Conservation (phyloP, 2,888 invertebrate genomes). For the Erannis defoliaria region DNA sequence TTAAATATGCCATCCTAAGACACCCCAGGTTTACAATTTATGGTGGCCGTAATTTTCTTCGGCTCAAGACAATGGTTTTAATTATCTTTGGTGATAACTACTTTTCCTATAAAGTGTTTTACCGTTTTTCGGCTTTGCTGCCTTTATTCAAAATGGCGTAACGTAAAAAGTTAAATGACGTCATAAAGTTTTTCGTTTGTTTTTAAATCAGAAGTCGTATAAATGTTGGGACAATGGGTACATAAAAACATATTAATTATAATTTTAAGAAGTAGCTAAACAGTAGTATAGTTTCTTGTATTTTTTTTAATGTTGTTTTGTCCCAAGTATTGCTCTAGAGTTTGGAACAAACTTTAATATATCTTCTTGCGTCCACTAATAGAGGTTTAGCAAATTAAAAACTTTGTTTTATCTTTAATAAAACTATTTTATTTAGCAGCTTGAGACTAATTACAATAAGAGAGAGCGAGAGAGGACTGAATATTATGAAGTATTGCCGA, state of each 20-base stretch:
- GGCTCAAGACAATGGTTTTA: conserved; percentile 80
- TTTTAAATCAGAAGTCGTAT: conserved; percentile 41
- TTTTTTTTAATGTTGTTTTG: too few species aligned
- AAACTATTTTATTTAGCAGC: too few species aligned
- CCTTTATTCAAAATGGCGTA: conserved; percentile 58
- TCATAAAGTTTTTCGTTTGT: conserved; percentile 40
- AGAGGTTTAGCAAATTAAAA: too few species aligned
- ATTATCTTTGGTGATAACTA: conserved; percentile 81
- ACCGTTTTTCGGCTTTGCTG: conserved; percentile 62
- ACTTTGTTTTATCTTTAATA: too few species aligned
- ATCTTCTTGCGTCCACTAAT: too few species aligned
- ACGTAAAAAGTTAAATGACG: conserved; percentile 46
- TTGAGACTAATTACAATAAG: too few species aligned
- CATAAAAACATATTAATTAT: not conserved
- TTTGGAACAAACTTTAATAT: too few species aligned
- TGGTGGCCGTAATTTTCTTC: conserved; percentile 74
- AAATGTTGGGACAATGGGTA: conserved; percentile 3
- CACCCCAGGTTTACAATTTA: conserved; percentile 70
- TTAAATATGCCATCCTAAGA: conserved; percentile 81
- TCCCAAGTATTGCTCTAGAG: too few species aligned
- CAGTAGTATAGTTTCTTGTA: too few species aligned
- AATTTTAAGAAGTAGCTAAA: too few species aligned
- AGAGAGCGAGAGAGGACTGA: too few species aligned
- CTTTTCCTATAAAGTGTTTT: conserved; percentile 70
- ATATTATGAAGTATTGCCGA: too few species aligned